Evolutionary conservation across 2,797 vertebrate species (phyloP).

Genomic region (Steatocranus sp.): DNA sequence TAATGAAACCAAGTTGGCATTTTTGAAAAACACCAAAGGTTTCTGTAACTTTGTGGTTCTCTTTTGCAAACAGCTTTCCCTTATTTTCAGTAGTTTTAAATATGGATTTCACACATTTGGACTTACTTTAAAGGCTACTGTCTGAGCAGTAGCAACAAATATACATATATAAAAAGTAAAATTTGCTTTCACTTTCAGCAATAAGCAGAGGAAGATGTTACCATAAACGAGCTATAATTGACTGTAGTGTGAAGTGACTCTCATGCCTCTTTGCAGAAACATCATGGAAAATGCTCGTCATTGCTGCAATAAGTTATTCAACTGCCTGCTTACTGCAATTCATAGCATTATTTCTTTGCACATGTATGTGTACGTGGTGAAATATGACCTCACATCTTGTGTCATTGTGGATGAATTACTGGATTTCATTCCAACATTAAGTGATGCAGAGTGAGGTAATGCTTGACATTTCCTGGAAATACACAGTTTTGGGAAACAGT

Average conservation of each 20-base stretch:
- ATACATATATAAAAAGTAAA: background rate
- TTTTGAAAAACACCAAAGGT: background rate
- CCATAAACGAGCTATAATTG: background rate
- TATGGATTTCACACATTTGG: background rate
- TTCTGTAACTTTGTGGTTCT: background rate
- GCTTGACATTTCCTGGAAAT: background rate
- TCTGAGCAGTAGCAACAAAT: background rate
- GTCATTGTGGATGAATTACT: background rate
- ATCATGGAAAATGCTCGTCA: background rate
- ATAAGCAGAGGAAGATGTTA: background rate
- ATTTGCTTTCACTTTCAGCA: background rate
- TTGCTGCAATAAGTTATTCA: background rate
- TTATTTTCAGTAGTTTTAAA: background rate
- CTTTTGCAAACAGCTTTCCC: background rate
- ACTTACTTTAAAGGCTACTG: background rate
- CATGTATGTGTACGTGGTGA: rapidly evolving
- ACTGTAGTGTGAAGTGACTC: background rate
- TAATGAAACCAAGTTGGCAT: background rate
- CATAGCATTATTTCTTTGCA: background rate
- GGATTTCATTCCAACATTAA: background rate
- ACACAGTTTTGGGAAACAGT: background rate
- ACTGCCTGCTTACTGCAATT: background rate
- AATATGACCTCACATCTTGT: background rate
- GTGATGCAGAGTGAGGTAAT: background rate
- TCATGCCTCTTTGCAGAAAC: background rate